These are phyloP conservation scores for Zonitis immaculata DNA, from an alignment of 2,888 invertebrate genomes.

Conservation along the genomic window DNA sequence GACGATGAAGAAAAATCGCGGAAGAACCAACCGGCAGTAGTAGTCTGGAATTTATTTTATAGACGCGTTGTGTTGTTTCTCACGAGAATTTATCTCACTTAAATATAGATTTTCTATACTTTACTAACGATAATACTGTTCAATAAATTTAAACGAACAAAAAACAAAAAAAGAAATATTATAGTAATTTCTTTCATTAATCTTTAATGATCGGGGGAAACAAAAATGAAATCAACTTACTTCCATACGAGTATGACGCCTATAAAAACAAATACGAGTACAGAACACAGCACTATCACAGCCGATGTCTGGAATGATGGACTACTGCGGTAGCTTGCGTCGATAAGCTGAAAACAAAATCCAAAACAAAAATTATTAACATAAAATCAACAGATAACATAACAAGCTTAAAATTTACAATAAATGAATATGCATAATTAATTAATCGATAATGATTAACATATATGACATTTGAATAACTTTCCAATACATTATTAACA, in stretches of 20 bases:
- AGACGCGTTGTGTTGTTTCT: constrained; percentile 34
- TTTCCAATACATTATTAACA: too few species aligned
- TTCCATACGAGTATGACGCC: constrained; percentile 82
- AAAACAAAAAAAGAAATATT: not conserved
- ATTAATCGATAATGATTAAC: too few species aligned
- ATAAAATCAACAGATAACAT: constrained; percentile 4
- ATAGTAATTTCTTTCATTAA: not conserved
- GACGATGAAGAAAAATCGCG: not conserved
- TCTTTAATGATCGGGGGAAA: too few species aligned
- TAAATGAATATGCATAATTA: too few species aligned
- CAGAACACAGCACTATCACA: constrained; percentile 76
- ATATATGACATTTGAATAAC: too few species aligned
- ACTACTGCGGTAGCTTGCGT: constrained; percentile 81
- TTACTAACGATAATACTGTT: not conserved
- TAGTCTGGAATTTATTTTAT: constrained; percentile 37
- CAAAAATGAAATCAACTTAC: constrained; percentile 60
- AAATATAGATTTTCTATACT: not conserved
- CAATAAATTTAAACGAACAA: not conserved
- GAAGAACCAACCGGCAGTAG: constrained; percentile 11
- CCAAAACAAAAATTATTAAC: constrained; percentile 28
- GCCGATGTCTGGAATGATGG: constrained; percentile 81
- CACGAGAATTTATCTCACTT: constrained; percentile 32
- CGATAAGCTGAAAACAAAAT: constrained; percentile 71
- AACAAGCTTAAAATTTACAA: not conserved
- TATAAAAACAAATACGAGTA: constrained; percentile 72